Conservation (phyloP, 2,113 vertebrate genomes). For the Cynopterus brachyotis region DNA sequence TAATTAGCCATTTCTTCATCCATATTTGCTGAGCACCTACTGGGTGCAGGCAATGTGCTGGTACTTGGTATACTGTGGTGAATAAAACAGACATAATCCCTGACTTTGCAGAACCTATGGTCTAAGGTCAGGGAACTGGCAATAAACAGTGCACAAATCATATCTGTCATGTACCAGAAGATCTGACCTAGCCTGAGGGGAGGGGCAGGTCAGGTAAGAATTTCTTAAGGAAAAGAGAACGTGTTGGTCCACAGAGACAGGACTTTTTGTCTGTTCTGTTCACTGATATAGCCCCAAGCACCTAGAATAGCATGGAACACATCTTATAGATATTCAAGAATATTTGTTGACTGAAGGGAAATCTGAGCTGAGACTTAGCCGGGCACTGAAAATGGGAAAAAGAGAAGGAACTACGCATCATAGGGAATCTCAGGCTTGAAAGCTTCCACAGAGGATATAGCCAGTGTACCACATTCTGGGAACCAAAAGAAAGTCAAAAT, state of each 20-base stretch:
- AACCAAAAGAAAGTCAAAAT: not conserved
- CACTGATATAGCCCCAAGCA: not conserved
- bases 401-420: not conserved
- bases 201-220: not conserved
- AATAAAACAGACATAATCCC: not conserved
- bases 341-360: not conserved
- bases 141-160: not conserved
- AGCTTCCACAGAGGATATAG: not conserved
- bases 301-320: not conserved
- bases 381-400: not conserved
- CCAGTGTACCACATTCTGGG: not conserved
- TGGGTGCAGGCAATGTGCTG: not conserved
- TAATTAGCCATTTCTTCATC: not conserved
- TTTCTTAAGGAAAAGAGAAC: not conserved
- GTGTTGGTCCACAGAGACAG: not conserved
- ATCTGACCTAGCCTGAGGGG: not conserved
- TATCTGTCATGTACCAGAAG: not conserved
- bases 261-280: not conserved
- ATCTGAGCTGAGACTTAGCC: not conserved
- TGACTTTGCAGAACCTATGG: not conserved
- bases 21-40: not conserved
- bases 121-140: not conserved
- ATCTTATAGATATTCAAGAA: not conserved
- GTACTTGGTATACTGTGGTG: not conserved
- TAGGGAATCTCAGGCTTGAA: not conserved